phyloP scores from a whole-genome alignment of 2,113 vertebrate species.

The Trinectes maculatus region DNA sequence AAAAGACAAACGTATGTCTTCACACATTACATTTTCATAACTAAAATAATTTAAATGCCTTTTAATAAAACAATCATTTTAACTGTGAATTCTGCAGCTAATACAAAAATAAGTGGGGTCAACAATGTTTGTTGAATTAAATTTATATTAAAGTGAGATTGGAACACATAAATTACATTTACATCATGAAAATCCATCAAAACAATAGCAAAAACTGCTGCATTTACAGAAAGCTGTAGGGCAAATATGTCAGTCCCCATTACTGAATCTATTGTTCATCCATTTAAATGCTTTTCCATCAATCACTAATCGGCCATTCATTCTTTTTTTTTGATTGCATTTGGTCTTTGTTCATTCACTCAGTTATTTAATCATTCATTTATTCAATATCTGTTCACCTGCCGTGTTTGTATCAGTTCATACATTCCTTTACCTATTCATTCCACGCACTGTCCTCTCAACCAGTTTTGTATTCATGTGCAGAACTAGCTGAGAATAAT shows the following conservation, averaged over 20 bases:
- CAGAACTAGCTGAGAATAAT: conserved; percentile 14
- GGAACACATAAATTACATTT: conserved; percentile 12
- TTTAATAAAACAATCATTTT: neutral
- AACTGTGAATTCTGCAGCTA: no score
- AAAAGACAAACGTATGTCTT: neutral
- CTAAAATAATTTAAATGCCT: neutral
- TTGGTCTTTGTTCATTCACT: conserved; percentile 28
- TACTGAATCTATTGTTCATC: conserved; percentile 31
- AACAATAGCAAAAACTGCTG: neutral
- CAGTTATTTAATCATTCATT: conserved; percentile 16
- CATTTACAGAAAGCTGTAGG: conserved; percentile 4
- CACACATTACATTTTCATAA: neutral
- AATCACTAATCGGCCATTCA: conserved; percentile 41
- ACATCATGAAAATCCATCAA: conserved; percentile 9
- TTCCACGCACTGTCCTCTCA: conserved; percentile 17
- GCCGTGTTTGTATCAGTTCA: conserved; percentile 24
- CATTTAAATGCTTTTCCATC: conserved; percentile 28
- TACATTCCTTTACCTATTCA: conserved; percentile 11
- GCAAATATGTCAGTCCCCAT: conserved; percentile 39
- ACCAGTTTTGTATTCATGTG: conserved; percentile 32
- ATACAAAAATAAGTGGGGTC: no score
- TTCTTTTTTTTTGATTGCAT: conserved; percentile 28
- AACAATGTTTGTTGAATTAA: no score
- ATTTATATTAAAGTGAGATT: no score
- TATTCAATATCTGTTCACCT: conserved; percentile 45